phyloP scores from a whole-genome alignment of 2,797 vertebrate genomes.

The Naso thynnoides region DNA sequence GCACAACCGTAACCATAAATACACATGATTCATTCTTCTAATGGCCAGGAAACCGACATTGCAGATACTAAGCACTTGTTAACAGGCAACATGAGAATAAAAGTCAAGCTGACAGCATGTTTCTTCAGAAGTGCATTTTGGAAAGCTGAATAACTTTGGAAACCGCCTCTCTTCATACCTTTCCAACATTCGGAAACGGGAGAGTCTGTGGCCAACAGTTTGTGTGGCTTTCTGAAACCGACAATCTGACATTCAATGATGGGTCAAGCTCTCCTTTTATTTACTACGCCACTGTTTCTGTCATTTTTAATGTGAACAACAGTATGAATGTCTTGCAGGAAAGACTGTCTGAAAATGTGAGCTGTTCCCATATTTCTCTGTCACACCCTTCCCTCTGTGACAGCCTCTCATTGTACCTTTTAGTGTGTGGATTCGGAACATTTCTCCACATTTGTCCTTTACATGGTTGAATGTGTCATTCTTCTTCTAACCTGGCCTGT shows the following conservation, averaged over 20 bases:
- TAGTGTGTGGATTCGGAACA: no score
- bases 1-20: slow-evolving; percentile 19
- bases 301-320: no score
- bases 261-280: neutral
- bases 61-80: slow-evolving; percentile 11
- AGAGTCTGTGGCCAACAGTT: neutral
- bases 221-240: neutral
- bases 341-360: no score
- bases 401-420: no score
- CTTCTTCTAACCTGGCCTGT: no score
- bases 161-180: neutral
- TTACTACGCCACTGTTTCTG: neutral
- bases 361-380: no score
- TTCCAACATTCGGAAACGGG: neutral
- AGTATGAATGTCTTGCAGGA: no score
- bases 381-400: no score
- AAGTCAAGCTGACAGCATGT: neutral
- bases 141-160: neutral
- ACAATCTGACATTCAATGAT: neutral
- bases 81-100: neutral
- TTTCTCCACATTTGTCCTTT: no score
- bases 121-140: neutral
- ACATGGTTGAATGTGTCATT: no score
- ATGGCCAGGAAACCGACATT: slow-evolving; percentile 16
- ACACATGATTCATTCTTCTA: slow-evolving; percentile 8